Evolutionary conservation across 2,797 vertebrate genomes (phyloP), one percentile per base, ranked within the genome.

Genomic region (Esox masquinongy): DNA sequence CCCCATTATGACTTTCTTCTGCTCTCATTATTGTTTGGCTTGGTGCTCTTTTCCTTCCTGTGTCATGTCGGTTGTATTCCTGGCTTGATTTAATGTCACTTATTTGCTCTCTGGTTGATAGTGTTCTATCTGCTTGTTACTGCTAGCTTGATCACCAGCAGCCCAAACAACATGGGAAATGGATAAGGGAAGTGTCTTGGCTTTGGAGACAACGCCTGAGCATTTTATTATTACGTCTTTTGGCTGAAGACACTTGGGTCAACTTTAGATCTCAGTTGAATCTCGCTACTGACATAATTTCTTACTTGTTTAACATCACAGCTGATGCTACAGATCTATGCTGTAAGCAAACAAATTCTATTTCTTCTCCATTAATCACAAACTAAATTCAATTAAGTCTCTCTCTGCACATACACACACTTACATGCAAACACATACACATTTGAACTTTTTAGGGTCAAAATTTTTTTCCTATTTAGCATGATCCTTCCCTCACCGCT

Each of bases 1-100:
- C 56, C 56, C 22, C 24, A 61, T 26, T 61, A n/a, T 61, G 56
- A 61, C 56, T 61, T 59, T 61, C 56, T 61, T 6, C 56, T 61
- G 56, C 56, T 61, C 56, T 61, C 56, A 24, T 24, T 61, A 61
- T 61, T 61, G 56, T 61, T 24, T 61, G 11, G 56, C 56, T 61
- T 2, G 22, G n/a, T 61, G 56, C 22, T 24, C 56, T 26, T 61
- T 61, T 61, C 56, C 56, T 61, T 61, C 56, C 56, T 61, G 4
- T 61, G 11, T 61, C 22, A 61, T 26, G 56, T 61, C 12, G 3
- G 22, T 24, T 61, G 22, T 61, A 61, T 61, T 24, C 24, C 24
- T 4, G 56, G 22, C 56, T 22, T 24, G 22, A 24, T 59, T 59
- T 59, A 22, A 59, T 1, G 56, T 24, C 56, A 11, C 22, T 59